Conservation (phyloP, 2,888 invertebrate genomes). For the Agrilus biguttatus region DNA sequence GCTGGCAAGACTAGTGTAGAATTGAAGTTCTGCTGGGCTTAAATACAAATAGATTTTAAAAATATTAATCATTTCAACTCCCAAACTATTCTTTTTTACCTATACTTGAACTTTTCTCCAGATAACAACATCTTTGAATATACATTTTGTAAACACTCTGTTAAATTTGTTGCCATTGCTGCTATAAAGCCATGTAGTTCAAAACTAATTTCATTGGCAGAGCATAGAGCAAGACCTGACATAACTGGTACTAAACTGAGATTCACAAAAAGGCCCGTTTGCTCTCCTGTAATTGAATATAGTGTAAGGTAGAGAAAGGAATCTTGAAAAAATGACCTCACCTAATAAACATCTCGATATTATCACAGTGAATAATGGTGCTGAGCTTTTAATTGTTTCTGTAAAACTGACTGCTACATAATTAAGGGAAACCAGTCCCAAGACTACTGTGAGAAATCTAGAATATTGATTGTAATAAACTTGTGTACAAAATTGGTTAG, state of each 20-base stretch:
- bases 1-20: constrained; percentile 62
- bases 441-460: constrained; percentile 57
- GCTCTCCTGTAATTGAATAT: constrained; percentile 36
- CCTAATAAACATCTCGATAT: constrained; percentile 51
- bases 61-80: not conserved
- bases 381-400: constrained; percentile 68
- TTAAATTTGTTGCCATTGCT: constrained; percentile 63
- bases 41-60: constrained; percentile 13
- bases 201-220: constrained; percentile 64
- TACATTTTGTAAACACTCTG: constrained; percentile 67
- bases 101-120: constrained; percentile 57
- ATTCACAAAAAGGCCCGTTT: constrained; percentile 51
- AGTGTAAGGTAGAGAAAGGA: too few relatives aligned
- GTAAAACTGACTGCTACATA: constrained; percentile 70
- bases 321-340: constrained; percentile 17
- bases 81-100: constrained; percentile 35
- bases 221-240: constrained; percentile 60
- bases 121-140: constrained; percentile 65
- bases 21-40: constrained; percentile 65
- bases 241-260: constrained; percentile 62
- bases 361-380: constrained; percentile 63
- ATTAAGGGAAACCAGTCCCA: constrained; percentile 59
- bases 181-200: constrained; percentile 56
- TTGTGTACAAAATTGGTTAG: not conserved
- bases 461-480: constrained; percentile 13